Percentiles rank a stretch among this genome's conserved stretches.
These are phyloP conservation scores for Semaprochilodus insignis DNA, from an alignment of 2,797 vertebrate species.

Conservation along the genomic window DNA sequence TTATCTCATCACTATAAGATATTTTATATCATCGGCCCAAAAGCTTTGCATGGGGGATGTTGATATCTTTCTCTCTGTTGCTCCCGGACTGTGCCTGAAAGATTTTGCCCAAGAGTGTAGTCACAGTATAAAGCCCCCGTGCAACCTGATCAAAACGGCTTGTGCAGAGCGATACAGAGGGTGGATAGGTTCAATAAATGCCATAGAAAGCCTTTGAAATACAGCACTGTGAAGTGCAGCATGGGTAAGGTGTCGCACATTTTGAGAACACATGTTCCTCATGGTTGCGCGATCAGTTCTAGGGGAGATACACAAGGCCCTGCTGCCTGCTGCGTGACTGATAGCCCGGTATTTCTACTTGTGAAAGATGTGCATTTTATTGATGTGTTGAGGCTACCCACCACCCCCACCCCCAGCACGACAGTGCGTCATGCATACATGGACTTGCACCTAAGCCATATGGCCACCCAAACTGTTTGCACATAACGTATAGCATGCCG, in stretches of 20 bases:
- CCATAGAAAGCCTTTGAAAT: slow-evolving; percentile 54
- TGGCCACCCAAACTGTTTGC: slow-evolving; percentile 64
- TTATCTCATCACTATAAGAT: slow-evolving; percentile 37
- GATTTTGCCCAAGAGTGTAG: background rate
- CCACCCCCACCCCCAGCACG: slow-evolving; percentile 63
- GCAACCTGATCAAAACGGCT: slow-evolving; percentile 3
- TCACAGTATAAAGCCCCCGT: background rate
- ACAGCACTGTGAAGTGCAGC: slow-evolving; percentile 58
- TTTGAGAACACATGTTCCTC: slow-evolving; percentile 72
- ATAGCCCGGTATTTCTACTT: slow-evolving; percentile 74
- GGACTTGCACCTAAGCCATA: slow-evolving; percentile 53
- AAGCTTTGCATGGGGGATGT: slow-evolving; percentile 11
- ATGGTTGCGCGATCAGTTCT: slow-evolving; percentile 62
- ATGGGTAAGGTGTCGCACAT: slow-evolving; percentile 71
- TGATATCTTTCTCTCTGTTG: background rate
- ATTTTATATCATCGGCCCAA: slow-evolving; percentile 29
- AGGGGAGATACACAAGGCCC: slow-evolving; percentile 47
- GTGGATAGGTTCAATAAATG: slow-evolving; percentile 46
- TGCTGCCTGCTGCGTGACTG: slow-evolving; percentile 76
- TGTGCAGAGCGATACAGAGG: slow-evolving; percentile 4
- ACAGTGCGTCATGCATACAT: slow-evolving; percentile 63
- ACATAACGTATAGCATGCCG: background rate
- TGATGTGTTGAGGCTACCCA: slow-evolving; percentile 61
- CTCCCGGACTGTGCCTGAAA: slow-evolving; percentile 14
- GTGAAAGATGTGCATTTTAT: slow-evolving; percentile 69